Conservation (phyloP, 92 coral and sea anemone species). For the Chrysogorgia sp. region DNA sequence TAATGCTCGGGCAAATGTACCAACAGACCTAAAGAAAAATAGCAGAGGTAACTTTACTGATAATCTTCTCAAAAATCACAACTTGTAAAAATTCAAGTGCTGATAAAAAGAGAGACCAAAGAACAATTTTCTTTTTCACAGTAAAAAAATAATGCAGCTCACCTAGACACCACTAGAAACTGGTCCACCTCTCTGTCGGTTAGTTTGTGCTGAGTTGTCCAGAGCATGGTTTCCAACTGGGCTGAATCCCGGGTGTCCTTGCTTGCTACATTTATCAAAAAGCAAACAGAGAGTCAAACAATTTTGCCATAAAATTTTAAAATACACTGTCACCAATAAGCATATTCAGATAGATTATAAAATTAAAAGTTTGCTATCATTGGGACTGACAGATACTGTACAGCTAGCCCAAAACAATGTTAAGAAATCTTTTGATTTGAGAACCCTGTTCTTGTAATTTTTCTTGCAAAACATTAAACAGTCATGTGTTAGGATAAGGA, state of each 20-base stretch:
- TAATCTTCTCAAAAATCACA: neutral
- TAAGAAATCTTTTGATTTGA: no score
- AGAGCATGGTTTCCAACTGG: constrained; percentile 83
- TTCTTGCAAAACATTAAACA: no score
- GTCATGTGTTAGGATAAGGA: no score
- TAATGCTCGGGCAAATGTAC: constrained; percentile 97
- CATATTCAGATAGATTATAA: no score
- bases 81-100: neutral
- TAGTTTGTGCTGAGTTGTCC: constrained; percentile 82
- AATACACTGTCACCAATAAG: neutral
- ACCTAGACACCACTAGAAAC: constrained; percentile 97
- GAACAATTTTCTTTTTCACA: neutral
- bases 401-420: no score
- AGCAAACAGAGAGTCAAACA: neutral
- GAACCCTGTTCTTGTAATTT: no score
- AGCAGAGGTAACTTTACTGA: neutral
- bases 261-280: constrained; percentile 44
- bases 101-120: neutral
- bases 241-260: constrained; percentile 81
- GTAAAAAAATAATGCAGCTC: neutral
- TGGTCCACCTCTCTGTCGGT: constrained; percentile 87
- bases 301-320: no score
- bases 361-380: no score
- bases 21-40: constrained; percentile 75
- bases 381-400: no score